Conservation (phyloP, 2,113 vertebrate genomes). For the Erinaceus europaeus region DNA sequence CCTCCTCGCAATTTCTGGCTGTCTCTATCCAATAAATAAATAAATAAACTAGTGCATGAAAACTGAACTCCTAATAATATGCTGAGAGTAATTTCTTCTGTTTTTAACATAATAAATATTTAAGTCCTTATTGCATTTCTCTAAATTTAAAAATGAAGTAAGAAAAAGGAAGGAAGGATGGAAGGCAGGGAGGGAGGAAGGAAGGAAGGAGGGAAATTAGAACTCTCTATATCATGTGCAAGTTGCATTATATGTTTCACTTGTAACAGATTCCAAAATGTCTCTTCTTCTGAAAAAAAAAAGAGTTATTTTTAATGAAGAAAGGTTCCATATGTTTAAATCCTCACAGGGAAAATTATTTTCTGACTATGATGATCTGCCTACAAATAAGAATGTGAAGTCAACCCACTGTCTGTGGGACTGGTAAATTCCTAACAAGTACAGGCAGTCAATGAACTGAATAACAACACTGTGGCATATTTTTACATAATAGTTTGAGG, state of each 20-base stretch:
- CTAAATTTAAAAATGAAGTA: no score
- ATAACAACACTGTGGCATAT: background rate
- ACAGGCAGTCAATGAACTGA: background rate
- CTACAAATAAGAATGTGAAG: background rate
- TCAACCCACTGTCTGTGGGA: background rate
- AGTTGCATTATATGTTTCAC: background rate
- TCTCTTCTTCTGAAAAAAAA: background rate
- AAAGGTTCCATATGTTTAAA: background rate
- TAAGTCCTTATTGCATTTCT: no score
- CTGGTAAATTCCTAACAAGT: constrained; percentile 13
- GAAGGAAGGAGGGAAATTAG: background rate
- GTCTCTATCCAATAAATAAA: no score
- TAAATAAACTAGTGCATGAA: no score
- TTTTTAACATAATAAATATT: no score
- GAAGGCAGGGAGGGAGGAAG: no score
- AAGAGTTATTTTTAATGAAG: background rate
- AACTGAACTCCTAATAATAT: no score
- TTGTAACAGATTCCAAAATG: background rate
- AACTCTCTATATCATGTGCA: background rate
- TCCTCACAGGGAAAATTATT: background rate
- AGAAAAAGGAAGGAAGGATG: no score
- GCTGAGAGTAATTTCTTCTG: no score
- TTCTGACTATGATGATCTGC: background rate
- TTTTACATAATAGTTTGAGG: background rate
- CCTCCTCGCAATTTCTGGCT: no score